Percentiles rank a stretch among this genome's conserved stretches.
These are phyloP conservation scores for Okamejei kenojei DNA, from an alignment of 2,797 vertebrate species.

Conservation along the genomic window DNA sequence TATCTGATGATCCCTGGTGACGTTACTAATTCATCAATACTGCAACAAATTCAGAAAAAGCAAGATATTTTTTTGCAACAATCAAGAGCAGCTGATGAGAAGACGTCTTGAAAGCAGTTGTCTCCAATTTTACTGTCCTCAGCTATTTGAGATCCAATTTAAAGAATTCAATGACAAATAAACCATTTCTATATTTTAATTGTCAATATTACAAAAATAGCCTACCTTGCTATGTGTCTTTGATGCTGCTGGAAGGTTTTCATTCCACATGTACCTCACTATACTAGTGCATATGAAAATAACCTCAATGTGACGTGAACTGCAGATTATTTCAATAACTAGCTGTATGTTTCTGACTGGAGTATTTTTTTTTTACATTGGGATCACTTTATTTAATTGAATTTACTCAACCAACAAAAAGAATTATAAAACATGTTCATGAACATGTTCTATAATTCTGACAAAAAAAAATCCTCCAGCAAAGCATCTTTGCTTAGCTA, in stretches of 20 bases:
- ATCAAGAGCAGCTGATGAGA: conserved; percentile 58
- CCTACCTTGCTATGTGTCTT: not conserved
- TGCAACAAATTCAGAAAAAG: conserved; percentile 39
- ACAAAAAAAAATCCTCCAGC: too few relatives aligned
- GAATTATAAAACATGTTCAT: too few relatives aligned
- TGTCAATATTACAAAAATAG: not conserved
- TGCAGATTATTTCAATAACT: not conserved
- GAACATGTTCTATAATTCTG: too few relatives aligned
- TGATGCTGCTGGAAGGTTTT: not conserved
- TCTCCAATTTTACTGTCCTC: not conserved
- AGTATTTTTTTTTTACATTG: not conserved
- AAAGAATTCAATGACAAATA: not conserved
- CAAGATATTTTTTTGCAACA: conserved; percentile 47
- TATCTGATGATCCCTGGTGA: not conserved
- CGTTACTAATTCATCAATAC: conserved; percentile 46
- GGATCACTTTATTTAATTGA: not conserved
- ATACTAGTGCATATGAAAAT: not conserved
- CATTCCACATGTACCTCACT: not conserved
- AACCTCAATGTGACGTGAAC: too few relatives aligned
- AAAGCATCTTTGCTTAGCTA: too few relatives aligned
- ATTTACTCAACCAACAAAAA: not conserved
- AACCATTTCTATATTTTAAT: not conserved
- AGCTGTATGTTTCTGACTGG: not conserved
- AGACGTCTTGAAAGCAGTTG: conserved; percentile 48
- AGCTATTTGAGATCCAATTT: not conserved